Percentiles rank a stretch among this genome's conserved stretches.
phyloP scores from a whole-genome alignment of 2,888 invertebrate species.

The Oscheius sp. region DNA sequence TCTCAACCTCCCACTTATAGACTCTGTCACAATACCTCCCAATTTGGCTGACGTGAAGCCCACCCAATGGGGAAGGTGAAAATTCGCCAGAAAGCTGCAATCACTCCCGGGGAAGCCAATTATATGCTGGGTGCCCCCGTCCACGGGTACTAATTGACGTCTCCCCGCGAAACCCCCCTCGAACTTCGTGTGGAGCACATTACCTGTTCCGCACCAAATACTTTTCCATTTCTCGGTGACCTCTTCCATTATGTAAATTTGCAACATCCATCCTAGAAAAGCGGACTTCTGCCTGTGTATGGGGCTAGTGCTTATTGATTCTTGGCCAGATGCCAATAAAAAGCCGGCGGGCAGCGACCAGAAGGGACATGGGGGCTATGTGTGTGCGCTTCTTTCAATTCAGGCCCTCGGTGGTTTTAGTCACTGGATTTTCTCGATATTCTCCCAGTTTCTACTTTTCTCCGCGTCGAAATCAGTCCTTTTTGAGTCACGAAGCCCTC shows the following conservation, averaged over 20 bases:
- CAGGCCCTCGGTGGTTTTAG: constrained; percentile 13
- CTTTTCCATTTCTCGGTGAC: neutral
- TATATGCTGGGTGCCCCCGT: constrained; percentile 18
- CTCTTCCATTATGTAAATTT: constrained; percentile 31
- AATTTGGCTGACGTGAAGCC: too few species aligned
- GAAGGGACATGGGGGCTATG: neutral
- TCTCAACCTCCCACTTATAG: too few species aligned
- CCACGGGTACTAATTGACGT: constrained; percentile 12
- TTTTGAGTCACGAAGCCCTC: neutral
- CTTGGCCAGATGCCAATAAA: constrained; percentile 38
- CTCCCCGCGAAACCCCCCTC: neutral
- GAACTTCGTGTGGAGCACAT: neutral
- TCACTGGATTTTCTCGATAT: neutral
- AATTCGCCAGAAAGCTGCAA: constrained; percentile 17
- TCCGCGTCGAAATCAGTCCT: constrained; percentile 4
- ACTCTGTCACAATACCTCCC: too few species aligned
- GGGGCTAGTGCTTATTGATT: constrained; percentile 33
- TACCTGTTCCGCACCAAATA: neutral
- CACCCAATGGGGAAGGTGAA: neutral
- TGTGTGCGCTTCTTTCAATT: constrained; percentile 22
- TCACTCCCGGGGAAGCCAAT: constrained; percentile 11
- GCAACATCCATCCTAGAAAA: constrained; percentile 14
- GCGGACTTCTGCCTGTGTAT: constrained; percentile 1
- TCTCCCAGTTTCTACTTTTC: neutral
- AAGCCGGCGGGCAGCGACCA: constrained; percentile 24